These are phyloP conservation scores for Morpho helenor DNA, from an alignment of 2,888 invertebrate species.

Conservation along the genomic window DNA sequence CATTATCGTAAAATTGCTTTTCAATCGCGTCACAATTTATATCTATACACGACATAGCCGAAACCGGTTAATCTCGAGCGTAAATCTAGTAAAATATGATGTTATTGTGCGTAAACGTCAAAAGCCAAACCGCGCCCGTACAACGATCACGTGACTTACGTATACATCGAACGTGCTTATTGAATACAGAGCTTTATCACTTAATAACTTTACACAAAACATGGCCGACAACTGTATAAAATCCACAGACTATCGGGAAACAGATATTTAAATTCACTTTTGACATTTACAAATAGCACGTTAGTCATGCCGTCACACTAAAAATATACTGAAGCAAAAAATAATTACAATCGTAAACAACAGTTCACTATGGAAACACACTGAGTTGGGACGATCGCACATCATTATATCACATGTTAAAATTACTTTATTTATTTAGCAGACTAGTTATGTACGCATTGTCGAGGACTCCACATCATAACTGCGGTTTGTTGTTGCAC, in stretches of 20 bases:
- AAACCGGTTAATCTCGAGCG: slow-evolving; percentile 52
- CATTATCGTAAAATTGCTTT: slow-evolving; percentile 23
- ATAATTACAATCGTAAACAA: slow-evolving; percentile 75
- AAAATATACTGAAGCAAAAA: slow-evolving; percentile 69
- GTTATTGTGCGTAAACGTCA: slow-evolving; percentile 60
- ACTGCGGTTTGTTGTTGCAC: slow-evolving; percentile 63
- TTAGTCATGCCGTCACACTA: slow-evolving; percentile 66
- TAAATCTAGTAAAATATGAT: slow-evolving; percentile 27
- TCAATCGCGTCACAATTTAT: slow-evolving; percentile 27
- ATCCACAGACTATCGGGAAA: slow-evolving; percentile 35
- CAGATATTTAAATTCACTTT: slow-evolving; percentile 53
- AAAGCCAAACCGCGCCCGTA: slow-evolving; percentile 45
- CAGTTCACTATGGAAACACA: slow-evolving; percentile 62
- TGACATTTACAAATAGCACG: slow-evolving; percentile 74
- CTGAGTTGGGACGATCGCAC: slow-evolving; percentile 68
- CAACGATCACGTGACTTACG: slow-evolving; percentile 60
- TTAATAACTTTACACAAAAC: slow-evolving; percentile 65
- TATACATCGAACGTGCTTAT: slow-evolving; percentile 53
- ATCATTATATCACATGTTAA: slow-evolving; percentile 74
- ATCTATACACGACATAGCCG: slow-evolving; percentile 26
- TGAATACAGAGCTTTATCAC: slow-evolving; percentile 65
- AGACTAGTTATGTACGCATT: slow-evolving; percentile 40
- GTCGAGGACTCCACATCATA: slow-evolving; percentile 49
- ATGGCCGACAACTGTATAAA: slow-evolving; percentile 38
- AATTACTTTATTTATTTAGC: slow-evolving; percentile 67